phyloP scores from a whole-genome alignment of 2,888 invertebrate genomes.

The Theodoxus fluviatilis region DNA sequence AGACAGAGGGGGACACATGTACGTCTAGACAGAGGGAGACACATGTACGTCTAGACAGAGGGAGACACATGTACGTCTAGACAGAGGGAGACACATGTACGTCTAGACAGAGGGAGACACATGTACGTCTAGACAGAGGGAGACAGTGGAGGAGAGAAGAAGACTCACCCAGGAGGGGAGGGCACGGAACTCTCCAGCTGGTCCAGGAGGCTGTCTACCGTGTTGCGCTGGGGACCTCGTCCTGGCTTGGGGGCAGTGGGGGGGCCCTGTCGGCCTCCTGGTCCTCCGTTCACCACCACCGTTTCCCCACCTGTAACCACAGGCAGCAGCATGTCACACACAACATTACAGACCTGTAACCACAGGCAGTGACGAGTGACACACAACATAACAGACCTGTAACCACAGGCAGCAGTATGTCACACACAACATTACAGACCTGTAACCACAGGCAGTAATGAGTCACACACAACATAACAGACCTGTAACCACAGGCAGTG shows the following conservation, averaged over 20 bases:
- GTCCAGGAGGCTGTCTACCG: slow-evolving; percentile 87
- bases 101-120: slow-evolving; percentile 9
- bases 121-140: neutral
- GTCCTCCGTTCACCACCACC: no score
- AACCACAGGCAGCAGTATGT: no score
- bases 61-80: neutral
- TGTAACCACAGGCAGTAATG: no score
- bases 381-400: no score
- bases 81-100: slow-evolving; percentile 14
- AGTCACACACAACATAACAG: no score
- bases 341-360: no score
- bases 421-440: no score
- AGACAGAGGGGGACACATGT: neutral
- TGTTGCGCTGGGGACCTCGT: slow-evolving; percentile 71
- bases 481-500: no score
- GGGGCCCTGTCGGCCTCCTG: no score
- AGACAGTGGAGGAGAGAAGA: neutral
- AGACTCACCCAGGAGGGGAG: slow-evolving; percentile 30
- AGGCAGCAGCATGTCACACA: no score
- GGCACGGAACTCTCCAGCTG: slow-evolving; percentile 72
- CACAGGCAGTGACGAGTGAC: no score
- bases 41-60: neutral
- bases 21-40: neutral
- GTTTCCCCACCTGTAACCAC: no score
- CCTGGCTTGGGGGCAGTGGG: slow-evolving; percentile 51